Evolutionary conservation across 2,113 vertebrate species (phyloP).

Genomic region (Grammomys dolichurus): DNA sequence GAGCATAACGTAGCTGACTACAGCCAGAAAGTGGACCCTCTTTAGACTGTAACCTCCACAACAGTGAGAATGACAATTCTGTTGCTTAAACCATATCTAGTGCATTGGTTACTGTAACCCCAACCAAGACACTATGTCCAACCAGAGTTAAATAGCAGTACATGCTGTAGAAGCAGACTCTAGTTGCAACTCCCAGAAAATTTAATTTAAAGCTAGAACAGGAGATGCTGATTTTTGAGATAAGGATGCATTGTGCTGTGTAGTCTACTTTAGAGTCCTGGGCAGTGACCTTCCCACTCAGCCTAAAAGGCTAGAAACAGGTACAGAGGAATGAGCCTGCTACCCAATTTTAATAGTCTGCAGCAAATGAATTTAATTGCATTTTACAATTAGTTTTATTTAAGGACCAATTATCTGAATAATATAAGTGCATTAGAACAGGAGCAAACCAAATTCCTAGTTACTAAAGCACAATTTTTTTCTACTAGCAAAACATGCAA

Average conservation of each 20-base stretch:
- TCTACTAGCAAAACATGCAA: constrained; percentile 68
- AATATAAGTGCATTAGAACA: constrained; percentile 17
- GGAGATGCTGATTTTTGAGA: not conserved
- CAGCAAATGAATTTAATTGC: not conserved
- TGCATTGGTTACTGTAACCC: not conserved
- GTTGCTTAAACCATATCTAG: not conserved
- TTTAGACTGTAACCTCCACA: not conserved
- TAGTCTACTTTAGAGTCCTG: not conserved
- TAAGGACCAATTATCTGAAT: constrained; percentile 44
- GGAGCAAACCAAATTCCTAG: not conserved
- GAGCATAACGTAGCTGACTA: not conserved
- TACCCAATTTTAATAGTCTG: not conserved
- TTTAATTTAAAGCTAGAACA: not conserved
- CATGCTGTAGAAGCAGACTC: not conserved
- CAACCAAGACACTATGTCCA: not conserved
- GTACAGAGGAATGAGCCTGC: not conserved
- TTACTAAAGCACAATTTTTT: constrained; percentile 46
- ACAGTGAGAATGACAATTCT: not conserved
- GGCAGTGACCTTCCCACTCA: not conserved
- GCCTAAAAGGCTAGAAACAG: not conserved
- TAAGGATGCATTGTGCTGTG: not conserved
- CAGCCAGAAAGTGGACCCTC: not conserved
- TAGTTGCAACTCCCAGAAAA: not conserved
- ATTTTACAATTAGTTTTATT: constrained; percentile 60
- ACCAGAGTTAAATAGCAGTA: not conserved